These are phyloP conservation scores for Lepidocolaptes lacrymiger DNA, from an alignment of 2,797 vertebrate species.

Conservation along the genomic window DNA sequence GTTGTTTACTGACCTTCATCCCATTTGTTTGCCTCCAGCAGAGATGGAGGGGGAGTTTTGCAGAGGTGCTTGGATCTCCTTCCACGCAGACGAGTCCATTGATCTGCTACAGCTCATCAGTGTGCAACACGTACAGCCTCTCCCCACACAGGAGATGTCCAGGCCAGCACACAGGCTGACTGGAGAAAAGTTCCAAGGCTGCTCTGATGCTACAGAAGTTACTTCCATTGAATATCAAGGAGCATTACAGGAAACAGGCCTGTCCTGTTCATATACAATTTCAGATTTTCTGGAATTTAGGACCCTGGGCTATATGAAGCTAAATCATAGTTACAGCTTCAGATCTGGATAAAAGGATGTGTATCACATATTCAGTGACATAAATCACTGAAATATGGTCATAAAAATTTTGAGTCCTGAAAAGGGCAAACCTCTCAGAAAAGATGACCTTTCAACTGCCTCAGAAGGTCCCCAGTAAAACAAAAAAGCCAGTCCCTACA, in stretches of 20 bases:
- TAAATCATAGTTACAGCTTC: not conserved
- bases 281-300: not conserved
- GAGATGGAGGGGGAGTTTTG: not conserved
- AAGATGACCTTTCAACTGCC: not conserved
- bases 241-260: not conserved
- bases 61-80: not conserved
- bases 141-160: rapidly evolving
- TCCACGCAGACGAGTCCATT: rapidly evolving
- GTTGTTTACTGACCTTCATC: not conserved
- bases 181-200: not conserved
- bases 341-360: not conserved
- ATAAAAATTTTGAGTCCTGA: not conserved
- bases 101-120: not conserved
- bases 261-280: not conserved
- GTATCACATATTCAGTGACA: not conserved
- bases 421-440: not conserved
- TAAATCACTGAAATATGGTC: not conserved
- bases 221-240: not conserved
- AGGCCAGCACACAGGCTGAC: rapidly evolving
- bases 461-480: not conserved
- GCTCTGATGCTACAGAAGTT: not conserved
- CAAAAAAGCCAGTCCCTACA: not conserved
- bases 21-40: not conserved
- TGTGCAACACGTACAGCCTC: rapidly evolving
- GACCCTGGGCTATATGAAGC: not conserved